A percentile compares a stretch with the other conserved stretches of the same genome.
Evolutionary conservation across 1,140 invertebrate genomes (phyloP).

Genomic region (Drosophila fuyamai): DNA sequence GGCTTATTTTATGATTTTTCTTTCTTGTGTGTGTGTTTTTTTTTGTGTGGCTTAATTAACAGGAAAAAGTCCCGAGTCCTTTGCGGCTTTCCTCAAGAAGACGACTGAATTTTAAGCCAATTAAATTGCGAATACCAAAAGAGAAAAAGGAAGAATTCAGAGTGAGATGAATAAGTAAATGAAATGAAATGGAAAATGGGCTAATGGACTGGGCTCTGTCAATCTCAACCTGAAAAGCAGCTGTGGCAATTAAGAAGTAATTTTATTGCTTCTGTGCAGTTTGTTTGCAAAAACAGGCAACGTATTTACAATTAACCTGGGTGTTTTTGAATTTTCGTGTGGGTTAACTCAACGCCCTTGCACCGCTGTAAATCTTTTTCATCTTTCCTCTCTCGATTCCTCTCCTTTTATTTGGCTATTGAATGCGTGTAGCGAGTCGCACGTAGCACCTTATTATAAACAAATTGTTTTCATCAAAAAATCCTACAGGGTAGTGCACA

Average conservation of each 20-base stretch:
- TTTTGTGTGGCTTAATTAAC: constrained; percentile 37
- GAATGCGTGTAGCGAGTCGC: constrained; percentile 51
- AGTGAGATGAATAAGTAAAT: constrained; percentile 45
- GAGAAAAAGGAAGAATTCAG: background rate
- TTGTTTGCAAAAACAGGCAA: constrained; percentile 46
- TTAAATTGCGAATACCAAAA: constrained; percentile 50
- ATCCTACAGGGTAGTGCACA: constrained; percentile 10
- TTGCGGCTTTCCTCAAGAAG: constrained; percentile 27
- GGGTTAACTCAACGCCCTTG: constrained; percentile 28
- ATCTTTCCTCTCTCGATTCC: constrained; percentile 57
- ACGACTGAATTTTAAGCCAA: constrained; percentile 66
- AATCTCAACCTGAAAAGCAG: constrained; percentile 37
- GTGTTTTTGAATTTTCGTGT: constrained; percentile 12
- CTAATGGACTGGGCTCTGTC: constrained; percentile 73
- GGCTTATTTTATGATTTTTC: too few species aligned
- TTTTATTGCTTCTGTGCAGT: constrained; percentile 65
- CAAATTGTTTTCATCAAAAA: constrained; percentile 59
- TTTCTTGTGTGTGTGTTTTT: too few species aligned
- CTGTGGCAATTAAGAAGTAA: constrained; percentile 74
- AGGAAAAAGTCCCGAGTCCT: constrained; percentile 36
- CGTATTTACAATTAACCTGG: constrained; percentile 53
- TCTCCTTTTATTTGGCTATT: constrained; percentile 23
- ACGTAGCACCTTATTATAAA: constrained; percentile 65
- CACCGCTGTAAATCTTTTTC: constrained; percentile 65
- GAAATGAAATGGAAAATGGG: constrained; percentile 60